phyloP scores from a whole-genome alignment of 2,888 invertebrate genomes.

The Phalangium opilio region DNA sequence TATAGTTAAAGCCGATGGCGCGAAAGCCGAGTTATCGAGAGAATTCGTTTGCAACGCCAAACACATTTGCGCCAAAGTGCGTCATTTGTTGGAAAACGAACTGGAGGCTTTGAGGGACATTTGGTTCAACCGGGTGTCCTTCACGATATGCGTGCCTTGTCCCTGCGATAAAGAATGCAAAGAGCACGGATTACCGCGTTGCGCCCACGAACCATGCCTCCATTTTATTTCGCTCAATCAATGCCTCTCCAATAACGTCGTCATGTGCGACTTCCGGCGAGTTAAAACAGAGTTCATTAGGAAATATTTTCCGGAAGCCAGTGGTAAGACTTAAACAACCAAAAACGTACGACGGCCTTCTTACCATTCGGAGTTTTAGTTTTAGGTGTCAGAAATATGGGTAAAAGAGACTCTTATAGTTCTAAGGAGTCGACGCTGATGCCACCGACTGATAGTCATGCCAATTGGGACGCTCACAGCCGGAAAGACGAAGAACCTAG shows the following conservation, averaged over 20 bases:
- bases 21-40: no score
- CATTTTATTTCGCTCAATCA: conserved; percentile 34
- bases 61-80: conserved; percentile 13
- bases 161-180: conserved; percentile 30
- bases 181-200: conserved; percentile 26
- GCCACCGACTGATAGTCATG: no score
- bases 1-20: no score
- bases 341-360: no score
- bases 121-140: conserved; percentile 33
- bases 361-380: no score
- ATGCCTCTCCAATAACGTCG: conserved; percentile 34
- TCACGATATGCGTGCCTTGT: conserved; percentile 29
- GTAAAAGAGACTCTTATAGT: no score
- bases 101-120: conserved; percentile 29
- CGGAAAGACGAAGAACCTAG: conserved; percentile 25
- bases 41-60: neutral
- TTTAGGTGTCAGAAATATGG: no score
- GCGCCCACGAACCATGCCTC: conserved; percentile 27
- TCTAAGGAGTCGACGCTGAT: no score
- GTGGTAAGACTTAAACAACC: no score
- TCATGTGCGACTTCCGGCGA: conserved; percentile 33
- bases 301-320: conserved; percentile 29
- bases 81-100: conserved; percentile 32
- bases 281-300: conserved; percentile 30
- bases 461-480: conserved; percentile 13